Evolutionary conservation across 1,140 invertebrate species (phyloP), one percentile per base, ranked within the genome.

Genomic region (Papilio dardanus): DNA sequence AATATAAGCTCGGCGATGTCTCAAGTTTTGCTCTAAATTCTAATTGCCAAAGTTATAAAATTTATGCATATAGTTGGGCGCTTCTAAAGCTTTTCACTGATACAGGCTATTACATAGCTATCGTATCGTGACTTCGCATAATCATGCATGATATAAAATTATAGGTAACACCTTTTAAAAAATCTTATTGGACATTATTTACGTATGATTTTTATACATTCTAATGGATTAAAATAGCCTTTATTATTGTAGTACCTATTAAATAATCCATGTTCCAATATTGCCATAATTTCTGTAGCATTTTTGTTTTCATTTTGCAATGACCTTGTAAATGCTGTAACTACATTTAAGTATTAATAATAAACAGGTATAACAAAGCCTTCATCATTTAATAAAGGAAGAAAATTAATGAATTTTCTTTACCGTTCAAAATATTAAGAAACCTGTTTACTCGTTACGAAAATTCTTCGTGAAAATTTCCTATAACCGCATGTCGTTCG

Each of bases 41-140:
- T 68, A 68, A 68, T 68, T 68, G 66, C 66, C 66, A 68, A 68
- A 68, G 66, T 68, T 68, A 68, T 68, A 68, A 68, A 68, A 68
- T 68, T 68, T 68, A 68, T 68, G 66, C 66, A 68, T 68, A 68
- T 37, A 68, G 66, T 68, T 68, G 10, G 19, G 66, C 31, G 66
- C 66, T 40, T 19, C 66, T 37, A 37, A 37, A 37, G 66, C 66
- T 68, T 40, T 35, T 40, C 12, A 68, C 66, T 68, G 66, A 68
- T 68, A 68, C 66, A 68, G 35, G 66, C 19, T 40, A 68, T 68
- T 68, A 68, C 33, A 68, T 68, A 10, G 66, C 8, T 46, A 46
- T 16, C 35, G n/a, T 33, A 67, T 67, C 19, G 19, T 37, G 66
- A 68, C 21, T 58, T 58, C 10, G 19, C 50, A 58, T 28, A 24